Percentiles rank a stretch among this genome's conserved stretches.
Evolutionary conservation across 1,140 invertebrate genomes (phyloP).

Genomic region (Zaprionus lachaisei): DNA sequence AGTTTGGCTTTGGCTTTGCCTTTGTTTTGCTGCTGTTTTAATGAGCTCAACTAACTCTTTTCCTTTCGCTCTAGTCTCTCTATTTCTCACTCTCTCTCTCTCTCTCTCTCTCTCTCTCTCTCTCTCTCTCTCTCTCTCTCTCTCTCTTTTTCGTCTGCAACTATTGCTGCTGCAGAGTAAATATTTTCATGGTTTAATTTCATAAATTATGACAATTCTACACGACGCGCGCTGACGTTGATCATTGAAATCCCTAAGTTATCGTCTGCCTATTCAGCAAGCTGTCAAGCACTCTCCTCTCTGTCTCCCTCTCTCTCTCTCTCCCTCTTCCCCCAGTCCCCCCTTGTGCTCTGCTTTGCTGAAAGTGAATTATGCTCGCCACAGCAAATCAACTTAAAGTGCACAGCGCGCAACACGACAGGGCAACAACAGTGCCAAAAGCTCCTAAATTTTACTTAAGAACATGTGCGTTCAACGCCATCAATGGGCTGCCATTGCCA

Average conservation of each 20-base stretch:
- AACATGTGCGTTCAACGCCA: slow-evolving; percentile 73
- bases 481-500: slow-evolving; percentile 70
- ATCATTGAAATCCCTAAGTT: slow-evolving; percentile 84
- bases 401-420: slow-evolving; percentile 49
- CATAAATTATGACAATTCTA: slow-evolving; percentile 75
- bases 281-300: slow-evolving; percentile 26
- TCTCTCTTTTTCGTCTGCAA: neutral
- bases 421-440: slow-evolving; percentile 66
- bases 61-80: neutral
- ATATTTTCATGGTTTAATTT: slow-evolving; percentile 83
- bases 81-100: neutral
- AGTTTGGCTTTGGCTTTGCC: slow-evolving; percentile 51
- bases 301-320: neutral
- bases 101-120: neutral
- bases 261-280: slow-evolving; percentile 66
- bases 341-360: neutral
- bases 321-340: too few relatives aligned
- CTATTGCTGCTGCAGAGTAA: slow-evolving; percentile 49
- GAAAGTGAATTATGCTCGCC: slow-evolving; percentile 81
- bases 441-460: slow-evolving; percentile 84
- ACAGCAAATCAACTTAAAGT: slow-evolving; percentile 83
- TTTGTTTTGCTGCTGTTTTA: slow-evolving; percentile 51
- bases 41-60: slow-evolving; percentile 46
- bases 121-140: neutral
- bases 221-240: slow-evolving; percentile 56